These are phyloP conservation scores for Palythoa grandis DNA, from an alignment of 92 coral and sea anemone genomes.

Conservation along the genomic window DNA sequence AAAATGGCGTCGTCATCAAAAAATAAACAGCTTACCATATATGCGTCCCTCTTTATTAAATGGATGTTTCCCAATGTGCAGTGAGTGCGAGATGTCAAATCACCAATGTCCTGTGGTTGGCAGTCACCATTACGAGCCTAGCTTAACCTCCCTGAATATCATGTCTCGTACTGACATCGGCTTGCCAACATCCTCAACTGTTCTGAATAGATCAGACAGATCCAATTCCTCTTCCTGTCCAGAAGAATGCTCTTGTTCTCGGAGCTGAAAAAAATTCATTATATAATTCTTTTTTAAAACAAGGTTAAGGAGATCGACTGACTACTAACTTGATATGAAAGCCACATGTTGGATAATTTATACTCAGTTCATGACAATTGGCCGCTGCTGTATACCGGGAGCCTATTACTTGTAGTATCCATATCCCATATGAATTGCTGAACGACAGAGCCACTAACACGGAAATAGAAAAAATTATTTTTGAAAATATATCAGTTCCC, in stretches of 20 bases:
- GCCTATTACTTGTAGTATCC: too few relatives aligned
- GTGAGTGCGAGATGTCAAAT: constrained; percentile 91
- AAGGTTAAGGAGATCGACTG: neutral
- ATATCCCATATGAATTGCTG: too few relatives aligned
- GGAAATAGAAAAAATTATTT: too few relatives aligned
- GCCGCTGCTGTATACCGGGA: too few relatives aligned
- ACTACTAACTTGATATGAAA: neutral
- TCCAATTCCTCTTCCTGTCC: constrained; percentile 54
- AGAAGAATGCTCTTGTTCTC: constrained; percentile 84
- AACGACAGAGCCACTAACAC: too few relatives aligned
- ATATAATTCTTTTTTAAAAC: neutral
- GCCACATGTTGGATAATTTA: too few relatives aligned
- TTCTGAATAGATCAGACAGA: constrained; percentile 33
- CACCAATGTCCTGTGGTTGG: constrained; percentile 80
- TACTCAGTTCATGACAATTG: too few relatives aligned
- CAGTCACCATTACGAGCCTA: constrained; percentile 73
- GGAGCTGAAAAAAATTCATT: constrained; percentile 47
- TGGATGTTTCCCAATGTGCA: constrained; percentile 94
- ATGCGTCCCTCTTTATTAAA: constrained; percentile 90
- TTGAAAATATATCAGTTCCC: too few relatives aligned
- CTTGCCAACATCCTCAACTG: constrained; percentile 33
- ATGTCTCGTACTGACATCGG: constrained; percentile 51
- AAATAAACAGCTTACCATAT: constrained; percentile 91
- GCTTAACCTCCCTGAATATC: constrained; percentile 69
- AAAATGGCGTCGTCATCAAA: constrained; percentile 98